These are phyloP conservation scores for Polypedilum pembai DNA, from an alignment of 1,140 invertebrate species.

Conservation along the genomic window DNA sequence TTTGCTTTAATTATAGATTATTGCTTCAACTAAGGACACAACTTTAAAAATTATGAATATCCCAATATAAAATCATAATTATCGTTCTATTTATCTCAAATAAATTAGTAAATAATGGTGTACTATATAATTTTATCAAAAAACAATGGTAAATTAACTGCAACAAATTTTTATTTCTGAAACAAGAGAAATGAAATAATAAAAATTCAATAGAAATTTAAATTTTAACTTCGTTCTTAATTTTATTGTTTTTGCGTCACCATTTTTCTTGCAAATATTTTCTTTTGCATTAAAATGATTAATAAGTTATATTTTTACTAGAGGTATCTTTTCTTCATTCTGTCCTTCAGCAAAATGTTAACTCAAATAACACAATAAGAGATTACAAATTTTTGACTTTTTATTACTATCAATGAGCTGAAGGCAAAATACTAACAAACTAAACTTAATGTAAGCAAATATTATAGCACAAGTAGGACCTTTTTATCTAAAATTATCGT, in stretches of 20 bases:
- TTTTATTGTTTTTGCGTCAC: too few species aligned
- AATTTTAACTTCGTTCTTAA: too few species aligned
- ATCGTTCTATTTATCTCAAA: too few species aligned
- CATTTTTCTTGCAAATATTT: too few species aligned
- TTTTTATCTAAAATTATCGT: neutral
- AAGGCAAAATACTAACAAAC: neutral
- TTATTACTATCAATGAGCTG: neutral
- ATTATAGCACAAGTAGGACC: conserved; percentile 2
- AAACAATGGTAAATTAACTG: too few species aligned
- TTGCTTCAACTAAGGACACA: conserved; percentile 40
- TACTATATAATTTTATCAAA: too few species aligned
- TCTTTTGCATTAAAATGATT: neutral
- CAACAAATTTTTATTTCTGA: too few species aligned
- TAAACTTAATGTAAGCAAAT: conserved; percentile 13
- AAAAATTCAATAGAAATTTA: too few species aligned
- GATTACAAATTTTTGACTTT: conserved; percentile 1
- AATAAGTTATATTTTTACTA: conserved; percentile 20
- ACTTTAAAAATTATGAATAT: conserved; percentile 37
- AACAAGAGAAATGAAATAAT: too few species aligned
- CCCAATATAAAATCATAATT: conserved; percentile 30
- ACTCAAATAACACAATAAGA: neutral
- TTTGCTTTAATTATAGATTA: conserved; percentile 35
- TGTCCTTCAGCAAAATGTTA: neutral
- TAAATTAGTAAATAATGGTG: too few species aligned
- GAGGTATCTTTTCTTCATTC: neutral